phyloP scores from a whole-genome alignment of 2,888 invertebrate genomes.

The Orchestes rusci region DNA sequence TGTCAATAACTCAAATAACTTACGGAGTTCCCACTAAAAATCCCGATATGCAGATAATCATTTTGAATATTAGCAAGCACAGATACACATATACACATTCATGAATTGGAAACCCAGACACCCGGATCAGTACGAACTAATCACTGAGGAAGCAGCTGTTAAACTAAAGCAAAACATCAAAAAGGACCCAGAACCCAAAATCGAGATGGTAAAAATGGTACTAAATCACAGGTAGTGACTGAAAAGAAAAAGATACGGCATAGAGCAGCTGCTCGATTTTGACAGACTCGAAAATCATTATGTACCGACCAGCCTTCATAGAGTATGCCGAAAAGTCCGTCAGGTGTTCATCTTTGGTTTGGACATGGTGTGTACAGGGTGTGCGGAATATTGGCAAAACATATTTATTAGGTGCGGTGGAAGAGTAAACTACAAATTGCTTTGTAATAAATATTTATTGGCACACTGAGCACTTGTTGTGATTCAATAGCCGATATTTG shows the following conservation, averaged over 20 bases:
- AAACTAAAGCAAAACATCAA: conserved; percentile 35
- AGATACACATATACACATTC: conserved; percentile 1
- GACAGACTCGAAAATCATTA: conserved; percentile 25
- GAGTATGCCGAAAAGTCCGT: conserved; percentile 13
- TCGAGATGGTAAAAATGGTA: conserved; percentile 30
- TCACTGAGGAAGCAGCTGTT: conserved; percentile 39
- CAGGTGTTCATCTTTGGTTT: conserved; percentile 14
- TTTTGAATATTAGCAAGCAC: conserved; percentile 32
- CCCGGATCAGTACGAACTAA: too few species aligned
- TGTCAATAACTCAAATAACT: too few species aligned
- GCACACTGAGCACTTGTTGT: too few species aligned
- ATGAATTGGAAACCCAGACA: too few species aligned
- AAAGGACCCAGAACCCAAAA: conserved; percentile 29
- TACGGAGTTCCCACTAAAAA: conserved; percentile 51
- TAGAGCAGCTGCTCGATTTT: conserved; percentile 27
- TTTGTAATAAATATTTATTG: too few species aligned
- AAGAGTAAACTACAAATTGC: too few species aligned
- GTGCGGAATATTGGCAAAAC: too few species aligned
- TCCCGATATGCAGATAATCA: conserved; percentile 57
- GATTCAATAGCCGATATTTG: too few species aligned
- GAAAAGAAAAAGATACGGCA: conserved; percentile 25
- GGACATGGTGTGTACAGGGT: too few species aligned
- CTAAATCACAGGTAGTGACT: conserved; percentile 40
- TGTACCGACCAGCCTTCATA: conserved; percentile 12
- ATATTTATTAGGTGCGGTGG: too few species aligned